Percentiles rank a stretch among this genome's conserved stretches.
Conservation (phyloP, 2,888 invertebrate genomes). For the Dexiosoma caninum region DNA sequence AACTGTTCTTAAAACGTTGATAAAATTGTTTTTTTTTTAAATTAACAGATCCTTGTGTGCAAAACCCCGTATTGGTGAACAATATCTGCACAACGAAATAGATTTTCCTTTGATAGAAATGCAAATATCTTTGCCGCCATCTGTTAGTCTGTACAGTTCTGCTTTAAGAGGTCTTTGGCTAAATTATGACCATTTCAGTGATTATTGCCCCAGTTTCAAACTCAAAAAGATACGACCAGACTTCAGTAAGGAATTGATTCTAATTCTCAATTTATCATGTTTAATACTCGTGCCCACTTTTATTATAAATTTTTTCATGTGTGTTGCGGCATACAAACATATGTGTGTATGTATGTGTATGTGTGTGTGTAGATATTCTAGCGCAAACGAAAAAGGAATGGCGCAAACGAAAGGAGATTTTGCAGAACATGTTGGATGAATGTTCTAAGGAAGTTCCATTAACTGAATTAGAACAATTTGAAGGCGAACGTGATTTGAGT, state of each 20-base stretch:
- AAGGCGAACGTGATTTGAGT: constrained; percentile 69
- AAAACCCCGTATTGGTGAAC: constrained; percentile 74
- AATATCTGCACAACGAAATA: constrained; percentile 76
- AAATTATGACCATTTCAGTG: constrained; percentile 80
- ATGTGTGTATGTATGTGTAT: no score
- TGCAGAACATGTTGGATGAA: constrained; percentile 75
- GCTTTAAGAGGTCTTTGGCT: constrained; percentile 79
- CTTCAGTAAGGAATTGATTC: no score
- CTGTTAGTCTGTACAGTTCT: constrained; percentile 76
- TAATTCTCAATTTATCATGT: no score
- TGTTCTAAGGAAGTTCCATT: constrained; percentile 71
- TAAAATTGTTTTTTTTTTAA: neutral
- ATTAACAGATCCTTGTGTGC: constrained; percentile 69
- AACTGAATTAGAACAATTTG: constrained; percentile 68
- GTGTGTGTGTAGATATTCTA: constrained; percentile 69
- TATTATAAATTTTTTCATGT: no score
- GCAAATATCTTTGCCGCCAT: constrained; percentile 77
- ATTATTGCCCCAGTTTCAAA: constrained; percentile 76
- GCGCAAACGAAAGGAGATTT: constrained; percentile 77
- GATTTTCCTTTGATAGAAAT: constrained; percentile 78
- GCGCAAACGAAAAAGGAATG: constrained; percentile 77
- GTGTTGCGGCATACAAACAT: no score
- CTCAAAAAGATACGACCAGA: constrained; percentile 69
- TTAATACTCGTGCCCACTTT: no score
- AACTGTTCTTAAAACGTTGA: neutral